These are phyloP conservation scores for Danio jaintianensis DNA, from an alignment of 2,797 vertebrate genomes.

Conservation along the genomic window DNA sequence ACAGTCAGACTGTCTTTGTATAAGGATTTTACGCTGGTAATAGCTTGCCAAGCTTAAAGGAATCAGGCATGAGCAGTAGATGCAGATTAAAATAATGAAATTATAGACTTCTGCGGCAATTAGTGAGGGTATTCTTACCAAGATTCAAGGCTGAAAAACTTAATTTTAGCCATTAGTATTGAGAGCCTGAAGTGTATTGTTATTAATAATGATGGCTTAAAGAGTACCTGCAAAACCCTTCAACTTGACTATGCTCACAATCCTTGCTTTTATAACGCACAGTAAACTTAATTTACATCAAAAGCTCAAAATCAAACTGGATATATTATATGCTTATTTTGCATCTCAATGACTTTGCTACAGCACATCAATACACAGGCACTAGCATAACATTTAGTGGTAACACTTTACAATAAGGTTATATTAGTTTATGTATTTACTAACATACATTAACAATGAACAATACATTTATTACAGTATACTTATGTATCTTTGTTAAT, in stretches of 20 bases:
- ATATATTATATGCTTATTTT: too few relatives aligned
- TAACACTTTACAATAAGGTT: too few relatives aligned
- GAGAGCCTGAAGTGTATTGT: not conserved
- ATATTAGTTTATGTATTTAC: too few relatives aligned
- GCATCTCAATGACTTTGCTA: too few relatives aligned
- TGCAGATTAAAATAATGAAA: constrained; percentile 29
- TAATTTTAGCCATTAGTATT: not conserved
- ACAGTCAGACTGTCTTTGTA: constrained; percentile 22
- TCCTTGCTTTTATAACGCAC: too few relatives aligned
- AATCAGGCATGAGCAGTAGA: not conserved
- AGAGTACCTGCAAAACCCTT: not conserved
- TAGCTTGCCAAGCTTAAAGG: constrained; percentile 17
- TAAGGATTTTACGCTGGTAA: constrained; percentile 4
- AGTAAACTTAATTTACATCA: too few relatives aligned
- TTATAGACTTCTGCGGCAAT: not conserved
- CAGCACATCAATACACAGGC: too few relatives aligned
- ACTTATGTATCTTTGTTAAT: too few relatives aligned
- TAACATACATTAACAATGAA: too few relatives aligned
- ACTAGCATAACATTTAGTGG: too few relatives aligned
- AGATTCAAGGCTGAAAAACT: not conserved
- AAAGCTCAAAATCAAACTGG: too few relatives aligned
- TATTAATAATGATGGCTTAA: not conserved
- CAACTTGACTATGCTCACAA: not conserved
- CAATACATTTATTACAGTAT: too few relatives aligned
- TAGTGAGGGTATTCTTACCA: not conserved